These are phyloP conservation scores for Vireo altiloquus DNA, from an alignment of 2,113 vertebrate genomes.

Conservation along the genomic window DNA sequence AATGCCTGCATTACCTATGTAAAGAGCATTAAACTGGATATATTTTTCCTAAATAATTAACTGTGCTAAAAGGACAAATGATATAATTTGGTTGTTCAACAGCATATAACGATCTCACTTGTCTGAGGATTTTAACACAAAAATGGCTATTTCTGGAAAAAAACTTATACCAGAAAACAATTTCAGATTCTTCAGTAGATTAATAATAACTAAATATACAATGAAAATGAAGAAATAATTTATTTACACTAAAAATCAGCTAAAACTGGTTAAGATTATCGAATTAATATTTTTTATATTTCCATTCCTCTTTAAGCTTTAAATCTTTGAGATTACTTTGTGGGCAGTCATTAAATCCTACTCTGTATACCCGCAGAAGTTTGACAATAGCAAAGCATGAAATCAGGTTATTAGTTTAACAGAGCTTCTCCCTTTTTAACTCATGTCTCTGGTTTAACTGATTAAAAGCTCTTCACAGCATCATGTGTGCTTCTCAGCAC, in stretches of 20 bases:
- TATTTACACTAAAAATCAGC: background rate
- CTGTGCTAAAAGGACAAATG: background rate
- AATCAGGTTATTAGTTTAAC: background rate
- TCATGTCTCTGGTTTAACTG: background rate
- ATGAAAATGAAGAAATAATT: background rate
- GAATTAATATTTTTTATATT: background rate
- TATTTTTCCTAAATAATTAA: background rate
- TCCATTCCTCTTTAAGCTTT: background rate
- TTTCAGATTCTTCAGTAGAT: background rate
- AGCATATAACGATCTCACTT: background rate
- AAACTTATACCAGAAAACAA: background rate
- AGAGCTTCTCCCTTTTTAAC: background rate
- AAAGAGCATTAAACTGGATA: background rate
- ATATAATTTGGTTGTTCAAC: background rate
- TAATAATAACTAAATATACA: background rate
- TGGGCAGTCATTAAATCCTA: background rate
- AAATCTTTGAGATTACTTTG: background rate
- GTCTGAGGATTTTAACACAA: background rate
- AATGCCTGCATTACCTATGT: background rate
- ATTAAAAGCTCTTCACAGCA: background rate
- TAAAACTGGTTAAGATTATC: background rate
- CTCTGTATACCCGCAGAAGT: background rate
- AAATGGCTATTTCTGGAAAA: background rate
- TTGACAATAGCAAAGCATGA: background rate
- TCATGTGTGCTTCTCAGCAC: background rate